These are phyloP conservation scores for Psittacula cyanocephala DNA, from an alignment of 2,113 vertebrate species.

Conservation along the genomic window DNA sequence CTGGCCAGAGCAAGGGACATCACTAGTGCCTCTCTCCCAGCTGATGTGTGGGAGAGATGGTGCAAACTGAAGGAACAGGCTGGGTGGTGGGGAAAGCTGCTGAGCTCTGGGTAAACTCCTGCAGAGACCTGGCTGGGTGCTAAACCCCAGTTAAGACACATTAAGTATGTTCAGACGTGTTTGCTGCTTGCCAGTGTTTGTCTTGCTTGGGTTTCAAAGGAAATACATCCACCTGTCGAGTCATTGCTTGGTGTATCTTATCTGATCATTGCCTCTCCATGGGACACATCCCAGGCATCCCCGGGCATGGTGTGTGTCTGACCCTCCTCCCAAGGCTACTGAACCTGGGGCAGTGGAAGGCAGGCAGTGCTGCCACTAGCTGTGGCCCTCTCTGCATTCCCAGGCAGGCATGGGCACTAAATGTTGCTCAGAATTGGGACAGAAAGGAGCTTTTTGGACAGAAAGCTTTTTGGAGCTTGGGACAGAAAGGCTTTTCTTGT, in stretches of 20 bases:
- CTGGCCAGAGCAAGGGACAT: not conserved
- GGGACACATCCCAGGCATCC: not conserved
- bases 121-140: not conserved
- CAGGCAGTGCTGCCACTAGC: accelerated
- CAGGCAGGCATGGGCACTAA: accelerated
- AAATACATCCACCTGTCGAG: accelerated
- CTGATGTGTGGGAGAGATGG: accelerated
- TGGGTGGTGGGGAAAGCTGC: not conserved
- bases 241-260: not conserved
- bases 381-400: not conserved
- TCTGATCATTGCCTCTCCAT: not conserved
- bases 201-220: not conserved
- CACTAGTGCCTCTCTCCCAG: not conserved
- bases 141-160: accelerated
- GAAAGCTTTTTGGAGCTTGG: no score
- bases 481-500: not conserved
- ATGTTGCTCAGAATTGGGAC: not conserved
- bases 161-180: not conserved
- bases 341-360: accelerated
- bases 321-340: not conserved
- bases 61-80: not conserved
- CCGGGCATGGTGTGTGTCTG: accelerated
- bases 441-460: not conserved
- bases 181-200: not conserved
- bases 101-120: not conserved